These are phyloP conservation scores for Paramormyrops hopkinsi DNA, from an alignment of 2,797 vertebrate species.

Conservation along the genomic window DNA sequence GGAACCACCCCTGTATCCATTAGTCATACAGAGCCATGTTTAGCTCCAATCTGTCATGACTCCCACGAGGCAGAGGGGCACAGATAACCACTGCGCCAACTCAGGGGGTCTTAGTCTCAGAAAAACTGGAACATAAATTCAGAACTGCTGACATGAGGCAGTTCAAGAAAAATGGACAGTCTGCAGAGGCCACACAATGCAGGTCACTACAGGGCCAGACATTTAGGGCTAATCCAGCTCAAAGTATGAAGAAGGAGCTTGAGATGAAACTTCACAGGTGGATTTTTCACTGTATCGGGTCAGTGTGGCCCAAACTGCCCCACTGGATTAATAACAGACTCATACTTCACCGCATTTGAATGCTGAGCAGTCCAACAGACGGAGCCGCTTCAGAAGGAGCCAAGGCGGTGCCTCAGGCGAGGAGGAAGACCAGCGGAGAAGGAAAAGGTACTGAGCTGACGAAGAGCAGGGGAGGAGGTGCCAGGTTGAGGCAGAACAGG, in stretches of 20 bases:
- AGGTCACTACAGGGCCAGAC: not conserved
- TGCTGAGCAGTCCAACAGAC: not conserved
- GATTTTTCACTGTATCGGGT: not conserved
- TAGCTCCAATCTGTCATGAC: not conserved
- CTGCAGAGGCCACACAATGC: not conserved
- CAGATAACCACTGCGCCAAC: not conserved
- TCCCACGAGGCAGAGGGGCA: not conserved
- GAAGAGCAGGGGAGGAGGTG: not conserved
- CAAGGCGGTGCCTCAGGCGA: not conserved
- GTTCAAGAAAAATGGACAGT: not conserved
- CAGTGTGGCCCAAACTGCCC: not conserved
- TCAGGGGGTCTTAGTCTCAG: not conserved
- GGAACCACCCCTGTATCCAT: not conserved
- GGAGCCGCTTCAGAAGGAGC: not conserved
- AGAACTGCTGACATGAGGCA: not conserved
- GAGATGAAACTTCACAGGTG: not conserved
- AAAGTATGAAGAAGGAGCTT: not conserved
- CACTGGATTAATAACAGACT: not conserved
- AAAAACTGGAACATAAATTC: not conserved
- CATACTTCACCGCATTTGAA: not conserved
- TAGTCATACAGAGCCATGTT: not conserved
- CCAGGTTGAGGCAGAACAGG: not conserved
- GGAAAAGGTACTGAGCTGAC: not conserved
- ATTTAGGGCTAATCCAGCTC: not conserved
- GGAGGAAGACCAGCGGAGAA: not conserved